Base-by-base conservation (phyloP, 1,140 invertebrate species). In the Acromyrmex echinatior region DNA sequence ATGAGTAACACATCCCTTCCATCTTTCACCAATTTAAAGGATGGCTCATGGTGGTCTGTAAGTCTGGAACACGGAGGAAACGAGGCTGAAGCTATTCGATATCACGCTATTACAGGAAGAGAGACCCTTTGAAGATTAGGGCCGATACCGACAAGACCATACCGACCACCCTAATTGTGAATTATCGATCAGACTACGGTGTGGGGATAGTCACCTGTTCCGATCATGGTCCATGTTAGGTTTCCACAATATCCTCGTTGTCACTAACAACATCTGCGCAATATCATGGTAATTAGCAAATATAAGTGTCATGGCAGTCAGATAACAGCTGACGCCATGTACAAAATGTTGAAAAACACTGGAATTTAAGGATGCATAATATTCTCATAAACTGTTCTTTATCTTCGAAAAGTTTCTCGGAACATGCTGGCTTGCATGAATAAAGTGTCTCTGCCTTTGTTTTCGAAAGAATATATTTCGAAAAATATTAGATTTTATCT, bases 81-180 rank as follows among this genome's bases (percentile, higher is more conserved):
- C 65, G 79, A 31, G 76, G 74, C 84, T 85, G 71, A 62, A 73
- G 71, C 28, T 73, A 89, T 78, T 86, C 56, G 63, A 87, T 82
- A 89, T 78, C 58, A 77, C 56, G 53, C 79, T 87, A 82, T 89
- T 89, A 90, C 68, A 74, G 65, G 49, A 28, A 63, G 62, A 78
- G 62, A 73, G 58, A 58, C 25, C 12, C 77, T 90, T 77, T 73
- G 84, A 68, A 78, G 87, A 90, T 89, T 90, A 88, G 65, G 51
- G 51, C 74, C 62, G 74, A 86, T 63, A 87, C 74, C 62, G 74
- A 86, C 71, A 87, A 87, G 49, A 62, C 76, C 53, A 70, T 81
- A 82, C 51, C 86, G 84, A 87, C 74, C 74, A 49, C 39, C 81
- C 68, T 90, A 89, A 90, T 89, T 87, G 77, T 63, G 74, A 79